These are phyloP conservation scores for Pangasius larnaudii DNA, from an alignment of 2,797 vertebrate genomes.

Conservation along the genomic window DNA sequence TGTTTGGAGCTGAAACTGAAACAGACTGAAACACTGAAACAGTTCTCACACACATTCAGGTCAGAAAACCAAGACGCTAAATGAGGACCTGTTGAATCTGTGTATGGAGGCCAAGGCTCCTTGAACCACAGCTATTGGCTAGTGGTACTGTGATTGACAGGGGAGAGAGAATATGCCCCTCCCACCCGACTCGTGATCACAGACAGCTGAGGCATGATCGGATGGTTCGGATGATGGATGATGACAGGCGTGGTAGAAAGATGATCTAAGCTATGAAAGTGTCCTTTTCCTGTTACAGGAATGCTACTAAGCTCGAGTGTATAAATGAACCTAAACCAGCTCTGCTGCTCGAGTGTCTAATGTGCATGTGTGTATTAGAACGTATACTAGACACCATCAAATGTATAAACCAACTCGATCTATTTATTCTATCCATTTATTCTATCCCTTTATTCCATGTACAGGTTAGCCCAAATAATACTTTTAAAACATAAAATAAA, in stretches of 20 bases:
- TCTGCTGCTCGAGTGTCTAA: too few species aligned
- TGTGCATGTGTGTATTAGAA: not conserved
- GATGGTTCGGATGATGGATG: not conserved
- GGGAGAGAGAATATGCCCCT: not conserved
- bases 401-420: too few species aligned
- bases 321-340: not conserved
- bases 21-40: not conserved
- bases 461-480: too few species aligned
- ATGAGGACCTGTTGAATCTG: conserved; percentile 11
- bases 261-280: not conserved
- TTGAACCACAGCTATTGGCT: conserved; percentile 47
- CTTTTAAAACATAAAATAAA: not conserved
- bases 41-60: not conserved
- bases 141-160: not conserved
- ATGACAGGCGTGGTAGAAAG: not conserved
- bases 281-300: not conserved
- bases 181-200: not conserved
- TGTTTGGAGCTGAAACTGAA: not conserved
- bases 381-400: too few species aligned
- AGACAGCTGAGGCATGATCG: not conserved
- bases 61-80: not conserved
- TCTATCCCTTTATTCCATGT: too few species aligned
- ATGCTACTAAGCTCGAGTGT: not conserved
- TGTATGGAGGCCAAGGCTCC: conserved; percentile 15
- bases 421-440: too few species aligned